These are phyloP conservation scores for Pelodiscus sinensis DNA, from an alignment of 2,113 vertebrate genomes.

Conservation along the genomic window DNA sequence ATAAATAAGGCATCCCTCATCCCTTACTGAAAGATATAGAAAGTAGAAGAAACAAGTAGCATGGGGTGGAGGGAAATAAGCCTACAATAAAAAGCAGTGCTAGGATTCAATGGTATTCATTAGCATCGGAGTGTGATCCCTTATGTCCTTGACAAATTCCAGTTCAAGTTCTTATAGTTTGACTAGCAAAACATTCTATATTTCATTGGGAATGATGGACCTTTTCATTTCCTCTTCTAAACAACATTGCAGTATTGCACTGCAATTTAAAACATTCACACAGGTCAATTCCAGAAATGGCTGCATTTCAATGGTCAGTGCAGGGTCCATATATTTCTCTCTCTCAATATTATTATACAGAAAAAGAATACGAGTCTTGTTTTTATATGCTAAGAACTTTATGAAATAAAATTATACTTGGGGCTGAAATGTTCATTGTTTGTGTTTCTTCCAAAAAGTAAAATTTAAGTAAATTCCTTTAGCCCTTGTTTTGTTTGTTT, in stretches of 20 bases:
- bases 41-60: slow-evolving; percentile 51
- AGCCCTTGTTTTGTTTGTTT: not conserved
- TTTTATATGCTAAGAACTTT: not conserved
- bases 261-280: too few species aligned
- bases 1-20: too few species aligned
- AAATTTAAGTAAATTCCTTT: not conserved
- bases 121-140: slow-evolving; percentile 20
- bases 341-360: not conserved
- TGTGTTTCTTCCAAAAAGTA: not conserved
- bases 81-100: slow-evolving; percentile 41
- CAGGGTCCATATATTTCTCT: not conserved
- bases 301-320: fast-evolving
- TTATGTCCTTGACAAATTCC: not conserved
- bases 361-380: fast-evolving
- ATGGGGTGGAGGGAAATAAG: slow-evolving; percentile 46
- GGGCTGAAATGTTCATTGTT: not conserved
- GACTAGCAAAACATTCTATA: slow-evolving; percentile 45
- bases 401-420: not conserved
- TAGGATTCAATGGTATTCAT: not conserved
- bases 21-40: slow-evolving; percentile 58
- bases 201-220: not conserved
- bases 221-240: not conserved
- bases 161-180: slow-evolving; percentile 51
- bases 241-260: not conserved
- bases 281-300: not conserved